Evolutionary conservation across 1,140 invertebrate genomes (phyloP).

Genomic region (Diorhabda sublineata): DNA sequence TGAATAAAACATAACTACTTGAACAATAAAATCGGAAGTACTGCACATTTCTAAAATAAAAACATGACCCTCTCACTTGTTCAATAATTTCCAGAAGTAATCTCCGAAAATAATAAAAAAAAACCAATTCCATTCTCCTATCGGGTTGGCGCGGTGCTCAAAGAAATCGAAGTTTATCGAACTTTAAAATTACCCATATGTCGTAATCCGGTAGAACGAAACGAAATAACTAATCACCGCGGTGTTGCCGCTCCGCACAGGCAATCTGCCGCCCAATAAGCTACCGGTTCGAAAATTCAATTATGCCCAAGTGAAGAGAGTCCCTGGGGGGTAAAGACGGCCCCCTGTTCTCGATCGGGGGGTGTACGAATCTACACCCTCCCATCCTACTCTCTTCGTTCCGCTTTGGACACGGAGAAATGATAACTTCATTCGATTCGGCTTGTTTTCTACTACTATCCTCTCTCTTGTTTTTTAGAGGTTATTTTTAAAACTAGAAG

Average conservation of each 20-base stretch:
- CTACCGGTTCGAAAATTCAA: slow-evolving; percentile 45
- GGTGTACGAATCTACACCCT: slow-evolving; percentile 6
- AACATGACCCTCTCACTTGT: background rate
- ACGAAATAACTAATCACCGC: slow-evolving; percentile 42
- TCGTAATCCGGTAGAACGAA: slow-evolving; percentile 36
- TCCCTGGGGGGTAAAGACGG: slow-evolving; percentile 27
- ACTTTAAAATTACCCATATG: slow-evolving; percentile 46
- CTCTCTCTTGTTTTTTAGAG: too few species aligned
- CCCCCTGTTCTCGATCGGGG: slow-evolving; percentile 10
- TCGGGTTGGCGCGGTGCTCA: slow-evolving; percentile 8
- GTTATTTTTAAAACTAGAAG: too few species aligned
- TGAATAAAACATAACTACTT: too few species aligned
- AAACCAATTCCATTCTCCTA: slow-evolving; percentile 20
- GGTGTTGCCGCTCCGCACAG: slow-evolving; percentile 18
- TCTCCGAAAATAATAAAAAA: slow-evolving; percentile 6
- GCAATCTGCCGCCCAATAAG: slow-evolving; percentile 44
- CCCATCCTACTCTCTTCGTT: slow-evolving; percentile 4
- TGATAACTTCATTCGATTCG: background rate
- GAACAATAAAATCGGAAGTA: too few species aligned
- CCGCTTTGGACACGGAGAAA: background rate
- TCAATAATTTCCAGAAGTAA: background rate
- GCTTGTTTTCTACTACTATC: background rate
- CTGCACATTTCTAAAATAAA: background rate
- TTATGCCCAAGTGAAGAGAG: slow-evolving; percentile 42
- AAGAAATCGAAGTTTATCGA: slow-evolving; percentile 32